Conservation (phyloP, 2,113 vertebrate genomes). For the Strix uralensis region DNA sequence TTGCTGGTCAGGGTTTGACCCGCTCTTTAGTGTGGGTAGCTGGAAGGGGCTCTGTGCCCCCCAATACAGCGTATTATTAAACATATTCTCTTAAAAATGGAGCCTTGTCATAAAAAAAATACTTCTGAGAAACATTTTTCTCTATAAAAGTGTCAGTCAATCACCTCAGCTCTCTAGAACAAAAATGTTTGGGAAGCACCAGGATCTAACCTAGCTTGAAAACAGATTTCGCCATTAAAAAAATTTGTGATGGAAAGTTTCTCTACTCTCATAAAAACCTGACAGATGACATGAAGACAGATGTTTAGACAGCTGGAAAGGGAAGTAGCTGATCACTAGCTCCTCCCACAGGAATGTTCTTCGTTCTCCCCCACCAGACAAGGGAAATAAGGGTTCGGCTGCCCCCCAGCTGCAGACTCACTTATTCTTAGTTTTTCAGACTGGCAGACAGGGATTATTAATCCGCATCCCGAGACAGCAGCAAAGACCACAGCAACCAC, state of each 20-base stretch:
- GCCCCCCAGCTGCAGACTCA: neutral
- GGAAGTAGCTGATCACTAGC: neutral
- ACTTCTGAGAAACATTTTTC: neutral
- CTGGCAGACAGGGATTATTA: constrained; percentile 42
- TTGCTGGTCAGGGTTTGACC: neutral
- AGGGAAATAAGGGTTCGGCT: neutral
- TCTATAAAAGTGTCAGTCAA: neutral
- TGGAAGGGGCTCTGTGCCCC: neutral
- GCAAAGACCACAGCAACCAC: constrained; percentile 10
- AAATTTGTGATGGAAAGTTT: neutral
- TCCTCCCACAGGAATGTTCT: neutral
- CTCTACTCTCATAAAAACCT: neutral
- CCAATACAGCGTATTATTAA: rapidly evolving
- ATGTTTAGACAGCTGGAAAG: neutral
- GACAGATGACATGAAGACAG: neutral
- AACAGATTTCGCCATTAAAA: neutral
- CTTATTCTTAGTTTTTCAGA: constrained; percentile 48
- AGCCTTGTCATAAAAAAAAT: neutral
- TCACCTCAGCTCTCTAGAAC: neutral
- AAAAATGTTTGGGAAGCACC: neutral
- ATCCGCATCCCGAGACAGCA: neutral
- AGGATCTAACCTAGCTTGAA: neutral
- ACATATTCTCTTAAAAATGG: neutral
- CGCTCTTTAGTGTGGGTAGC: rapidly evolving
- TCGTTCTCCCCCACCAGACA: rapidly evolving